Evolutionary conservation across 2,113 vertebrate species (phyloP).

Genomic region (Pavo muticus): DNA sequence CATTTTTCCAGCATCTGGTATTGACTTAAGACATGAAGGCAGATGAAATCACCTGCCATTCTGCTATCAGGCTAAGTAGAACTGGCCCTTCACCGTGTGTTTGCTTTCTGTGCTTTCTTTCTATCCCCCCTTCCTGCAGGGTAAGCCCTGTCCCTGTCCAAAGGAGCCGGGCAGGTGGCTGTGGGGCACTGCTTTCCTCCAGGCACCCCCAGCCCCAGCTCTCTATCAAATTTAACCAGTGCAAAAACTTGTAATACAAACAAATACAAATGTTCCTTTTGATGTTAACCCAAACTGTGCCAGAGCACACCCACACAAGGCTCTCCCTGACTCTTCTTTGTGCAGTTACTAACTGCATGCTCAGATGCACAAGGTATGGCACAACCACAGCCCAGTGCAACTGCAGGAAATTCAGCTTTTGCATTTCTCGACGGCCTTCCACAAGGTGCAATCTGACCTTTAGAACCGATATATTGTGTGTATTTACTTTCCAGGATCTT

Average conservation of each 20-base stretch:
- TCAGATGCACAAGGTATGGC: fast-evolving
- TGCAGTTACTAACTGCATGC: background rate
- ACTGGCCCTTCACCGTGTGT: fast-evolving
- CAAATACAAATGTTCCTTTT: background rate
- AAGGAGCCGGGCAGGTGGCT: background rate
- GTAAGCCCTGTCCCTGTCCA: background rate
- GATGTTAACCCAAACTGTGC: background rate
- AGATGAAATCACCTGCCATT: background rate
- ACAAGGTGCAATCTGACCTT: background rate
- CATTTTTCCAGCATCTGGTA: background rate
- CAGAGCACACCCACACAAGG: background rate
- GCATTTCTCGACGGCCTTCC: background rate
- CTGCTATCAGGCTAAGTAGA: background rate
- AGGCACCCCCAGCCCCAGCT: background rate
- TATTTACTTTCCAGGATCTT: background rate
- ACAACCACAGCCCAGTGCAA: background rate
- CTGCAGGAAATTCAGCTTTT: background rate
- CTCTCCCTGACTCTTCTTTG: fast-evolving
- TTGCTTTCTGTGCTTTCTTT: background rate
- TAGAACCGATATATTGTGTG: background rate
- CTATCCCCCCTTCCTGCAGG: background rate
- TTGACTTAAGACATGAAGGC: background rate
- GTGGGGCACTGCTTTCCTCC: background rate
- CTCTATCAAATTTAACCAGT: background rate
- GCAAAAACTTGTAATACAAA: background rate